These are phyloP conservation scores for Ctenopoma kingsleyae DNA, from an alignment of 2,797 vertebrate genomes.

Conservation along the genomic window DNA sequence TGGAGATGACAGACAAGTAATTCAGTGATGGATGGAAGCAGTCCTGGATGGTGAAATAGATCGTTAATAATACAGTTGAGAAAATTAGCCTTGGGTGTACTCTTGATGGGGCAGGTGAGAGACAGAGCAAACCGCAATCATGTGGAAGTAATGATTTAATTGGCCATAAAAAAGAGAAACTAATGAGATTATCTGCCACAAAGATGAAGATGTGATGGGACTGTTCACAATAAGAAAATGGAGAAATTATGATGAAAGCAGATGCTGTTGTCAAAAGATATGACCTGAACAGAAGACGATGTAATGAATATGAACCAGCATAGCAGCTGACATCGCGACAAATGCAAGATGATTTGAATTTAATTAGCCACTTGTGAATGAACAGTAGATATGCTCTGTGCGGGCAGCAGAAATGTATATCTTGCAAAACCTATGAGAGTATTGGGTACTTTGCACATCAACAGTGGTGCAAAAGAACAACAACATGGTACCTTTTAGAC, in stretches of 20 bases:
- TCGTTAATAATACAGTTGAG: conserved; percentile 57
- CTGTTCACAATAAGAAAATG: conserved; percentile 41
- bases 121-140: conserved; percentile 43
- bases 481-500: neutral
- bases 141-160: conserved; percentile 66
- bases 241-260: conserved; percentile 49
- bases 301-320: conserved; percentile 48
- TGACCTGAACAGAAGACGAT: conserved; percentile 43
- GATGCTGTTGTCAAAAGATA: conserved; percentile 64
- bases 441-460: neutral
- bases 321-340: conserved; percentile 49
- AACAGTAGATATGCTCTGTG: conserved; percentile 12
- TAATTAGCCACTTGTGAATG: conserved; percentile 50
- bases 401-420: conserved; percentile 32
- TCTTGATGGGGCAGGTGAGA: conserved; percentile 60
- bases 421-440: neutral
- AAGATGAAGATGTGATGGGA: conserved; percentile 63
- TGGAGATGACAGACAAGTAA: conserved; percentile 55
- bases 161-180: conserved; percentile 51
- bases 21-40: conserved; percentile 57
- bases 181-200: conserved; percentile 54
- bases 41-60: conserved; percentile 41
- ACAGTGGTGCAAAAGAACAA: neutral
- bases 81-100: conserved; percentile 51
- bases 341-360: conserved; percentile 36